These are phyloP conservation scores for Hydropotes inermis DNA, from an alignment of 2,113 vertebrate species.

Conservation along the genomic window DNA sequence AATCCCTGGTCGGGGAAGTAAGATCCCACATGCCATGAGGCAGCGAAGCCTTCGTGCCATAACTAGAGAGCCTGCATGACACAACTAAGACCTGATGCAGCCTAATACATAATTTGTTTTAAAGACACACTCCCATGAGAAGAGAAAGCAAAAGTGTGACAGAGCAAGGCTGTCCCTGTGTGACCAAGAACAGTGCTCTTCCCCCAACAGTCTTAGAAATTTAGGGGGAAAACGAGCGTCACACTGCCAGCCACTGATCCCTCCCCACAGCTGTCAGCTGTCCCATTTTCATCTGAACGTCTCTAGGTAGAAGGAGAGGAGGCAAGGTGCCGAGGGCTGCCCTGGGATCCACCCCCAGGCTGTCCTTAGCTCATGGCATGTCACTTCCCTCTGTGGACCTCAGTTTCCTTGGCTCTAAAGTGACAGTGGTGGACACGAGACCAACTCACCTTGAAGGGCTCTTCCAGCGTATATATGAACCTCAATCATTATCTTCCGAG, in stretches of 20 bases:
- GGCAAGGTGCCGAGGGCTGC: background rate
- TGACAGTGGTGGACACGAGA: background rate
- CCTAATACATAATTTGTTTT: background rate
- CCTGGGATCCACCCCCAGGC: background rate
- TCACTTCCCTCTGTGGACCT: background rate
- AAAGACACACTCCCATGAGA: background rate
- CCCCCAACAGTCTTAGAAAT: background rate
- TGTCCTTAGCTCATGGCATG: background rate
- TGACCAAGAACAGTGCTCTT: background rate
- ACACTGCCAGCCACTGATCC: accelerated
- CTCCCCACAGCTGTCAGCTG: no score
- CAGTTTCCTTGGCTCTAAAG: background rate
- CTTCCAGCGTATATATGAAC: accelerated
- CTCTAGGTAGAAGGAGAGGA: background rate
- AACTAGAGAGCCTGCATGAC: background rate
- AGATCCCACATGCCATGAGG: background rate
- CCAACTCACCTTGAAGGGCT: background rate
- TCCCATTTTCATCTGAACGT: background rate
- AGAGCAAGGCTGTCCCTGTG: background rate
- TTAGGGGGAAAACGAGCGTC: background rate
- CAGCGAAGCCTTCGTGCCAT: background rate
- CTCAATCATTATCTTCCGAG: background rate
- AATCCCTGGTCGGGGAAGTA: background rate
- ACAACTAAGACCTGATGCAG: background rate
- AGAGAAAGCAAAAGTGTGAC: background rate